A percentile compares a stretch with the other conserved stretches of the same genome.
Conservation (phyloP, 2,113 vertebrate species). For the Trematocara unimaculatum region DNA sequence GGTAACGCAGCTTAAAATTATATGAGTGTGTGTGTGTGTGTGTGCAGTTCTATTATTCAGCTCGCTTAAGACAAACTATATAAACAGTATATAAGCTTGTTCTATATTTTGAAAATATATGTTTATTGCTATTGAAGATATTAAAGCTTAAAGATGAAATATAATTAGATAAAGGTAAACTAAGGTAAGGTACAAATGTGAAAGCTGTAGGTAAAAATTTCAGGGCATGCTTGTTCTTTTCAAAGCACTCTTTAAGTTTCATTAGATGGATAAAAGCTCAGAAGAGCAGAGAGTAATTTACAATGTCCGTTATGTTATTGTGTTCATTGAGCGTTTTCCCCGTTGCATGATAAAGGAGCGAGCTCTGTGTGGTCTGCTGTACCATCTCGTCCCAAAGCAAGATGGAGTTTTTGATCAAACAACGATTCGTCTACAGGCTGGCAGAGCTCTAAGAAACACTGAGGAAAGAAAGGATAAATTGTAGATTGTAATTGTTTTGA, state of each 20-base stretch:
- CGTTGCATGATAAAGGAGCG: background rate
- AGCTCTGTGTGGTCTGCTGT: background rate
- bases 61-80: background rate
- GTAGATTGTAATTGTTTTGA: background rate
- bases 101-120: background rate
- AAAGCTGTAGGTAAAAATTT: background rate
- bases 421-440: slow-evolving; percentile 17
- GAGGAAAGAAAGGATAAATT: background rate
- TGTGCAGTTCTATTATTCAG: background rate
- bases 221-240: background rate
- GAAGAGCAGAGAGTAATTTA: background rate
- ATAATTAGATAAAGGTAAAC: background rate
- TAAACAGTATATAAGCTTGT: background rate
- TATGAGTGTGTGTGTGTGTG: background rate
- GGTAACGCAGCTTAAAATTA: background rate
- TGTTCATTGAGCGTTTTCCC: background rate
- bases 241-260: background rate
- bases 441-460: slow-evolving; percentile 48
- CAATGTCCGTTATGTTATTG: too few species aligned
- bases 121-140: background rate
- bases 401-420: background rate
- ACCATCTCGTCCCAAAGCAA: background rate
- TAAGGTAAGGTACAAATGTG: background rate
- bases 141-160: background rate
- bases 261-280: background rate